Conservation (phyloP, 2,113 vertebrate genomes). For the Dromas ardeola region DNA sequence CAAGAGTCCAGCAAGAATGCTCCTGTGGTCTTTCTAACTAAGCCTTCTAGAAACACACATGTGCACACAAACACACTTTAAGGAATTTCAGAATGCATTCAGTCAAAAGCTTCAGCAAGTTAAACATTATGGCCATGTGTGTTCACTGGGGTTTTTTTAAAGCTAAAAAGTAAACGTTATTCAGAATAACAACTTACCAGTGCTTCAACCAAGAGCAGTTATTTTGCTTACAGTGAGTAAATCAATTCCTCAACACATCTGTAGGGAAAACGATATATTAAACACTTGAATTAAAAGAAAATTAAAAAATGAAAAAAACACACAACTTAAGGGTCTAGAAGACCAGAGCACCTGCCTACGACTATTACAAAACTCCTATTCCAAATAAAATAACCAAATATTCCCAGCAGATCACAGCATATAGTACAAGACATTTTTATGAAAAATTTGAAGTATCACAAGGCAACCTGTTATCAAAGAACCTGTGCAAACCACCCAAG, state of each 20-base stretch:
- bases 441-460: not conserved
- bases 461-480: not conserved
- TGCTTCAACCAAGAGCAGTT: conserved; percentile 59
- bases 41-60: not conserved
- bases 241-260: conserved; percentile 59
- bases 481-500: not conserved
- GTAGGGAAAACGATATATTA: conserved; percentile 53
- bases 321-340: not conserved
- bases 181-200: conserved; percentile 73
- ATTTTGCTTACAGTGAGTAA: conserved; percentile 39
- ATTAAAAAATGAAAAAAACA: not conserved
- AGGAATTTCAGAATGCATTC: not conserved
- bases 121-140: not conserved
- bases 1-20: not conserved
- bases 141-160: not conserved
- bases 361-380: not conserved
- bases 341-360: not conserved
- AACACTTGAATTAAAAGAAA: not conserved
- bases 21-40: not conserved
- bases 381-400: not conserved
- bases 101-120: not conserved
- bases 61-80: not conserved
- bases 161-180: conserved; percentile 29
- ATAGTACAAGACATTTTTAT: not conserved
- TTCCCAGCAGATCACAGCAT: not conserved